Evolutionary conservation across 2,888 invertebrate species (phyloP), one percentile per base, ranked within the genome.

Genomic region (Andrena fulva): DNA sequence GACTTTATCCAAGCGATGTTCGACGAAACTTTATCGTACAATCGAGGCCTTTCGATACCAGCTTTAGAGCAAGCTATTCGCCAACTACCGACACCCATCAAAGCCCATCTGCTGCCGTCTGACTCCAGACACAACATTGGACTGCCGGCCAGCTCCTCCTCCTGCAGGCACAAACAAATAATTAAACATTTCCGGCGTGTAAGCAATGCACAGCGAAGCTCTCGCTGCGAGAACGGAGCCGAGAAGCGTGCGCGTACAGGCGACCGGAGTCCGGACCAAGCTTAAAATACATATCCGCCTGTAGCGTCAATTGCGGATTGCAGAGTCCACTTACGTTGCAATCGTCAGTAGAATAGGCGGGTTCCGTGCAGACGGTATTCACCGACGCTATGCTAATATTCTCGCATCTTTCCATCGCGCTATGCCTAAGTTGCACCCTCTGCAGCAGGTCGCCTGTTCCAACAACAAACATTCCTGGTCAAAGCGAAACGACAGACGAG

Each of bases 111-210:
- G 84, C 96, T 96, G 33, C 95, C 96, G 85, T 96, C 96, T 0
- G 96, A 95, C 85, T 96, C 95, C 29, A 97, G 95, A 91, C 98
- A 98, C 91, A 97, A 96, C 95, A 98, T 96, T 5, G 98, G 97
- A 94, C 97, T 97, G 20, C 98, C 98, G 7, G 98, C 97, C 89
- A 97, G 96, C 94, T 98, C 98, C 94, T 98, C 98, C 94, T 97
- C 97, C 97, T 98, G 71, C 24, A 16, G 2, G 75, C 24, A 27
- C 33, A 35, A 77, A 52, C 50, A 20, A 70, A 54, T 16, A 20
- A 66, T 70, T 68, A 29, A 29, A 29, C 7, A 27, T 12, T 35
- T 60, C 42, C 16, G 42, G 42, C 42, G 42, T 16, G 16, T 16
- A 3, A 24, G 56, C 24, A 24, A 52, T 52, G 52, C 56, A 24